A percentile compares a stretch with the other conserved stretches of the same genome.
Evolutionary conservation across 2,113 vertebrate genomes (phyloP).

Genomic region (Dicentrarchus labrax): DNA sequence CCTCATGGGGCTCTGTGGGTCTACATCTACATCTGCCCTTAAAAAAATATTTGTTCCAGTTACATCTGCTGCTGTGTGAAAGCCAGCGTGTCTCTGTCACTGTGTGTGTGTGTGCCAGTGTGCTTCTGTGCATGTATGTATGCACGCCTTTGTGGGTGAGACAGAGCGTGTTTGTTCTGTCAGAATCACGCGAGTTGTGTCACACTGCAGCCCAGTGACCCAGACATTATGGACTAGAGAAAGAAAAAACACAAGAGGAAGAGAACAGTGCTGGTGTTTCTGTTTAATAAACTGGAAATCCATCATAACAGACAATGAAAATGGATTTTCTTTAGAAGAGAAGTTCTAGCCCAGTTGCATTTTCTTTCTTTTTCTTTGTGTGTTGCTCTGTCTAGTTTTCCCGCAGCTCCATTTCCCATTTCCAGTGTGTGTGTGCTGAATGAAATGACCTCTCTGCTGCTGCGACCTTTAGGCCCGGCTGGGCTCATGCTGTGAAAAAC

Average conservation of each 20-base stretch:
- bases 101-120: neutral
- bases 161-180: conserved; percentile 51
- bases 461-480: conserved; percentile 37
- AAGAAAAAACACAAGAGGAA: neutral
- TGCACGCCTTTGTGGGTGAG: conserved; percentile 29
- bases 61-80: conserved; percentile 30
- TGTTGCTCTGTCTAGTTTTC: neutral
- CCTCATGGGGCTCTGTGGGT: conserved; percentile 2
- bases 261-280: conserved; percentile 5
- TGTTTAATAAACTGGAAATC: conserved; percentile 3
- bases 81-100: neutral
- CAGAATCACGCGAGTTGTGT: conserved; percentile 30
- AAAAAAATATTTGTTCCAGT: conserved; percentile 24
- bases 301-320: neutral
- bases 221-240: conserved; percentile 23
- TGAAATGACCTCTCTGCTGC: conserved; percentile 43
- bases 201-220: conserved; percentile 14
- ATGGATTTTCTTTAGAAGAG: conserved; percentile 1
- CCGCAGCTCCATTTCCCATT: neutral
- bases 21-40: neutral
- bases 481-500: conserved; percentile 48
- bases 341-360: neutral
- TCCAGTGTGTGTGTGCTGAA: neutral
- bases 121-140: neutral
- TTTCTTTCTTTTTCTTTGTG: neutral